Conservation (phyloP, 2,888 invertebrate species). For the Cryptocephalus primarius region DNA sequence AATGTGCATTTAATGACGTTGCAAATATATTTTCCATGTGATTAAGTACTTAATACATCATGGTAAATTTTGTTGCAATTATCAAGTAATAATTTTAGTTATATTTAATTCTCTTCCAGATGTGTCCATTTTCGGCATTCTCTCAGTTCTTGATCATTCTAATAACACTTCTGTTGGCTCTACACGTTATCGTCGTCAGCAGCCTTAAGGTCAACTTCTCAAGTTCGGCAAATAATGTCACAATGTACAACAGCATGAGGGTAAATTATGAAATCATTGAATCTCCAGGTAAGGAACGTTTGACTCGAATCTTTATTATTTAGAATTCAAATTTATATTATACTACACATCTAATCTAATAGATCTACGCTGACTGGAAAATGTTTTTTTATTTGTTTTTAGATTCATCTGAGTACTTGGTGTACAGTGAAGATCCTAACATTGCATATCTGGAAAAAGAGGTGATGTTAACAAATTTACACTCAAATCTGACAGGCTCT, state of each 20-base stretch:
- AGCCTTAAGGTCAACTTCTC: constrained; percentile 24
- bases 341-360: not conserved
- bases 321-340: not conserved
- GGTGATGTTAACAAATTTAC: constrained; percentile 8
- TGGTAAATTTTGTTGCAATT: too few species aligned
- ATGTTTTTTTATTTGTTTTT: constrained; percentile 4
- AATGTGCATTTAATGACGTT: too few species aligned
- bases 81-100: not conserved
- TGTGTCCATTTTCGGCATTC: constrained; percentile 31
- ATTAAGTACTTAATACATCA: too few species aligned
- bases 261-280: constrained; percentile 1
- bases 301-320: not conserved
- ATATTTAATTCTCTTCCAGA: constrained; percentile 21
- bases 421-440: constrained; percentile 16
- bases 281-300: not conserved
- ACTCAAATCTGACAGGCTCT: constrained; percentile 13
- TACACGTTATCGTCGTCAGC: constrained; percentile 22
- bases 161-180: constrained; percentile 21
- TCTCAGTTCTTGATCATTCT: constrained; percentile 27
- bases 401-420: constrained; percentile 9
- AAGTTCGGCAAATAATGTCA: constrained; percentile 16
- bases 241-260: constrained; percentile 24
- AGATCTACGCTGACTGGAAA: not conserved
- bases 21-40: too few species aligned
- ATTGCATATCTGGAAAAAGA: constrained; percentile 17